Evolutionary conservation across 2,888 invertebrate genomes (phyloP).

Genomic region (Elaeidobius kamerunicus): DNA sequence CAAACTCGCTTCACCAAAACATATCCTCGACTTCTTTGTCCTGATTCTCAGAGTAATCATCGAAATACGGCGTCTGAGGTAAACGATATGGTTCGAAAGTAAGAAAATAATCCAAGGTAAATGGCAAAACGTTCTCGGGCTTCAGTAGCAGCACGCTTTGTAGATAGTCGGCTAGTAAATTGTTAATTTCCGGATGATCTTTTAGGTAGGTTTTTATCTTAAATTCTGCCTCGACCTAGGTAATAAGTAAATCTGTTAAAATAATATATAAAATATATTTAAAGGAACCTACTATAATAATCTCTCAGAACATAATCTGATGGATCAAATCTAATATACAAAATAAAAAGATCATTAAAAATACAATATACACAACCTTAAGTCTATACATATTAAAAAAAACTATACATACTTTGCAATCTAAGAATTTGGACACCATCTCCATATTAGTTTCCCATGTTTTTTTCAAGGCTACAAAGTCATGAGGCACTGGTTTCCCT

Average conservation of each 20-base stretch:
- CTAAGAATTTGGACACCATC: conserved; percentile 59
- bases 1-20: conserved; percentile 30
- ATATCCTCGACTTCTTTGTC: conserved; percentile 20
- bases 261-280: neutral
- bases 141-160: conserved; percentile 58
- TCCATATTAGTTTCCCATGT: conserved; percentile 60
- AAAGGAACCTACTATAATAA: neutral
- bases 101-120: conserved; percentile 57
- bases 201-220: conserved; percentile 57
- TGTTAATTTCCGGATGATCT: conserved; percentile 57
- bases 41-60: conserved; percentile 19
- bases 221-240: conserved; percentile 50
- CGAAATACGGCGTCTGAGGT: conserved; percentile 30
- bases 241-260: neutral
- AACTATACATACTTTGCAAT: conserved; percentile 54
- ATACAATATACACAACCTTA: no score
- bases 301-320: no score
- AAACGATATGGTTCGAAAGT: conserved; percentile 52
- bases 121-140: conserved; percentile 56
- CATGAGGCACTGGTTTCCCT: conserved; percentile 39
- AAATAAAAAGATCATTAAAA: no score
- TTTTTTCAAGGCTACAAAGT: conserved; percentile 50
- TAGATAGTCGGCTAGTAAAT: conserved; percentile 59
- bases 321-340: no score
- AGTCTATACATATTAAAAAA: neutral